Evolutionary conservation across 2,797 vertebrate genomes (phyloP).

Genomic region (Xenopus petersii): DNA sequence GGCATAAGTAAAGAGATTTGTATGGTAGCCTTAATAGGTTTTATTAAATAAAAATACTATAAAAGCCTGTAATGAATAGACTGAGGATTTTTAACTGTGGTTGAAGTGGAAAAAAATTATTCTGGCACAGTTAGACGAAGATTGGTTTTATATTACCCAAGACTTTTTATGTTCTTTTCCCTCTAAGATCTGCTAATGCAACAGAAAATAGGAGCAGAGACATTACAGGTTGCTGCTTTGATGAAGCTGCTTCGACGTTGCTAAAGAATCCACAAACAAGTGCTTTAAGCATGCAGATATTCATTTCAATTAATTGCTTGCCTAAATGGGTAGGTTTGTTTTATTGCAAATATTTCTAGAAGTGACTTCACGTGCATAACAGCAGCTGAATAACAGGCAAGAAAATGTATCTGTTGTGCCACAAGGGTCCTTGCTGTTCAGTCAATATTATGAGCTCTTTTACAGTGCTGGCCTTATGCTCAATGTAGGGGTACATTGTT

Average conservation of each 20-base stretch:
- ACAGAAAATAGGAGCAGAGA: constrained; percentile 6
- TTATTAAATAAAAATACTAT: constrained; percentile 99
- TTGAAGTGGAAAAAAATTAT: constrained; percentile 72
- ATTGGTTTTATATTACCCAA: constrained; percentile 71
- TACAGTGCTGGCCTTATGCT: too few relatives aligned
- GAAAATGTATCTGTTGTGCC: too few relatives aligned
- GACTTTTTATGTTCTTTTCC: constrained; percentile 59
- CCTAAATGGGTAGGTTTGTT: background rate
- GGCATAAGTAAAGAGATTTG: constrained; percentile 94
- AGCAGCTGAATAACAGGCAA: background rate
- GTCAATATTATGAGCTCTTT: too few relatives aligned
- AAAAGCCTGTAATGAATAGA: constrained; percentile 83
- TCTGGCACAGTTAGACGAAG: constrained; percentile 68
- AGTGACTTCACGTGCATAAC: background rate
- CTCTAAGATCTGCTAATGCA: constrained; percentile 61
- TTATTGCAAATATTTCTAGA: background rate
- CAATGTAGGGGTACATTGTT: too few relatives aligned
- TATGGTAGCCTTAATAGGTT: constrained; percentile 99
- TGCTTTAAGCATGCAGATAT: background rate
- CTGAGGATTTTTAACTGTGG: constrained; percentile 65
- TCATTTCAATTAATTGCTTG: constrained; percentile 12
- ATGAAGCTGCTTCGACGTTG: background rate
- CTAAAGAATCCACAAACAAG: background rate
- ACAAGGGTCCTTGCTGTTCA: too few relatives aligned
- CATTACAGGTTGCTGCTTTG: background rate